Evolutionary conservation across 2,888 invertebrate species (phyloP).

Genomic region (Drosophila dives): DNA sequence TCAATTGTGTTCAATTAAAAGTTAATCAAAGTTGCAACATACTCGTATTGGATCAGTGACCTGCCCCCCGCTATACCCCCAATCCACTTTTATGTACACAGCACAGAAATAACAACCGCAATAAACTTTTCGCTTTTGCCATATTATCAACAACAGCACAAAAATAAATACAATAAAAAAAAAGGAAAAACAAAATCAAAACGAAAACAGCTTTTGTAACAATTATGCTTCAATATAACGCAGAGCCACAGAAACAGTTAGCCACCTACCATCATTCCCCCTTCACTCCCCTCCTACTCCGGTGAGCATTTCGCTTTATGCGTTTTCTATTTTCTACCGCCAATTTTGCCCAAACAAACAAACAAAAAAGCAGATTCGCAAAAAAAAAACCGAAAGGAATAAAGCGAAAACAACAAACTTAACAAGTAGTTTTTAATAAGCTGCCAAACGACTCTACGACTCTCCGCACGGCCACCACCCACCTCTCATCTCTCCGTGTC

Average conservation of each 20-base stretch:
- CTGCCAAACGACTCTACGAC: conserved; percentile 43
- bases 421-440: conserved; percentile 70
- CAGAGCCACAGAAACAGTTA: conserved; percentile 4
- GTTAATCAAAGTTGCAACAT: conserved; percentile 64
- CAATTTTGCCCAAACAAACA: conserved; percentile 52
- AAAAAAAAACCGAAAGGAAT: conserved; percentile 11
- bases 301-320: conserved; percentile 30
- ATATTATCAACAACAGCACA: conserved; percentile 19
- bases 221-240: conserved; percentile 67
- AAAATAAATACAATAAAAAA: conserved; percentile 32
- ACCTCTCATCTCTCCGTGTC: not conserved
- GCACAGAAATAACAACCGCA: conserved; percentile 11
- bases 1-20: conserved; percentile 76
- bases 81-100: not conserved
- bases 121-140: conserved; percentile 33
- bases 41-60: conserved; percentile 34
- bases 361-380: conserved; percentile 20
- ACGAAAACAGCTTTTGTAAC: conserved; percentile 58
- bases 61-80: not conserved
- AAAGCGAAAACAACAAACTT: conserved; percentile 62
- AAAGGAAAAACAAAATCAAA: conserved; percentile 26
- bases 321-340: conserved; percentile 57
- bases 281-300: not conserved
- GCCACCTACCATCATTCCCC: not conserved
- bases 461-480: conserved; percentile 6